Base-by-base conservation (phyloP, 30 jellyfish, hydroid and myxozoan genomes). In the Cassiopea andromeda region DNA sequence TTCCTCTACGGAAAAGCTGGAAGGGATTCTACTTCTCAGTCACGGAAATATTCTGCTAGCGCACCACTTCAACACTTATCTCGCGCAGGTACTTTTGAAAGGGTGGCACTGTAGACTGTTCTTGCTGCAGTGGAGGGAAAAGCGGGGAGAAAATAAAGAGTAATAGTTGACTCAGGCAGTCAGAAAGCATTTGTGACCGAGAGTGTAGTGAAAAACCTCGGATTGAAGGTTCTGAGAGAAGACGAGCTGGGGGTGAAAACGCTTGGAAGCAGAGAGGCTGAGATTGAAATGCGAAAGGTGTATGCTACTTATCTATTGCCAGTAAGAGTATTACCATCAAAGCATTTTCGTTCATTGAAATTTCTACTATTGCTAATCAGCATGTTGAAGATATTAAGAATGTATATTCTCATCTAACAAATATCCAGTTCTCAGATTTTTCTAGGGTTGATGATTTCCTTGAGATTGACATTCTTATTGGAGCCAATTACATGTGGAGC, bases 291-390 rank as follows among this genome's bases (percentile, higher is more conserved):
- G 43, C 8, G 73, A 64, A 27, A 27, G 15, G 15, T 64, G 2
- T 64, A 17, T 17, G 6, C 2, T 2, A 2, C 15, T 64, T 64
- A 16, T 2, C 43, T 88, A 5, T 80, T 2, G 13, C 91, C 96
- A 44, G 48, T 78, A 46, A 44, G 18, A 27, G 69, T 3, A 58
- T 46, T 4, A 38, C 5, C 6, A 44, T 87, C 76, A 59, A 87
- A 77, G 88, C 89, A 57, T 87, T 75, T 87, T 64, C 46, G 14
- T 83, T 87, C 3, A 50, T 57, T 66, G 92, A 83, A 43, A 83
- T 67, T 83, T 69, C 92, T 67, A 83, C 84, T 1, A 83, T 83
- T 71, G 85, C 81, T 8, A 83, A 83, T 83, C 74, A 83, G 43
- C 92, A 67, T 83, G 73, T 46, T 7, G 92, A 71, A 46, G 75